These are phyloP conservation scores for Euplagia quadripunctaria DNA, from an alignment of 2,888 invertebrate species.

Conservation along the genomic window DNA sequence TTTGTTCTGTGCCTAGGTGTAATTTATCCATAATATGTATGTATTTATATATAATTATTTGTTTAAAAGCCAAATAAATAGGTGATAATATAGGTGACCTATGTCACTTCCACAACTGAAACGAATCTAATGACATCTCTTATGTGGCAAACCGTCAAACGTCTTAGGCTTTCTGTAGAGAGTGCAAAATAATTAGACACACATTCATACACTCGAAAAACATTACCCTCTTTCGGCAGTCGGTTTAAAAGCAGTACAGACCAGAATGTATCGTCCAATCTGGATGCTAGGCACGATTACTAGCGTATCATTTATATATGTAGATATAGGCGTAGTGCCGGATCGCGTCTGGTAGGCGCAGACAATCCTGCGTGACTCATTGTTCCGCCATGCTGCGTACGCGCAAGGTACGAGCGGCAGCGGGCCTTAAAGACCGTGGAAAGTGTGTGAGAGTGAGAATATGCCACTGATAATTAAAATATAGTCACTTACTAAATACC, in stretches of 20 bases:
- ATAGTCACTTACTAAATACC: no score
- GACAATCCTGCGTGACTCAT: conserved; percentile 51
- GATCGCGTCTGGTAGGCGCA: conserved; percentile 43
- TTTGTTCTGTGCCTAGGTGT: no score
- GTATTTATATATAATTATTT: no score
- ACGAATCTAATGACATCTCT: not conserved
- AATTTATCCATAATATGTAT: no score
- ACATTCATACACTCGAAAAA: not conserved
- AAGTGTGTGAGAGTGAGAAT: no score
- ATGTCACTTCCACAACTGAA: not conserved
- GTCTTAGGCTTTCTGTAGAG: no score
- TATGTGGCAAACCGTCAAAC: not conserved
- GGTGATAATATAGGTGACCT: not conserved
- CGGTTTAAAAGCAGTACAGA: not conserved
- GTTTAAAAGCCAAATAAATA: no score
- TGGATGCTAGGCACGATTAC: conserved; percentile 21
- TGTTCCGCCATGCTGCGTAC: conserved; percentile 31
- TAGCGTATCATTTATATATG: conserved; percentile 17
- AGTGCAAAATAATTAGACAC: no score
- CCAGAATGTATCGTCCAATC: conserved; percentile 8
- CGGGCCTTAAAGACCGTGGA: conserved; percentile 13
- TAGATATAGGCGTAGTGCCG: conserved; percentile 16
- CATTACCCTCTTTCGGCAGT: not conserved
- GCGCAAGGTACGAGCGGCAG: conserved; percentile 14
- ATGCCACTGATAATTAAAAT: no score